Base-by-base conservation (phyloP, 2,797 vertebrate species). In the Micromesistius poutassou region DNA sequence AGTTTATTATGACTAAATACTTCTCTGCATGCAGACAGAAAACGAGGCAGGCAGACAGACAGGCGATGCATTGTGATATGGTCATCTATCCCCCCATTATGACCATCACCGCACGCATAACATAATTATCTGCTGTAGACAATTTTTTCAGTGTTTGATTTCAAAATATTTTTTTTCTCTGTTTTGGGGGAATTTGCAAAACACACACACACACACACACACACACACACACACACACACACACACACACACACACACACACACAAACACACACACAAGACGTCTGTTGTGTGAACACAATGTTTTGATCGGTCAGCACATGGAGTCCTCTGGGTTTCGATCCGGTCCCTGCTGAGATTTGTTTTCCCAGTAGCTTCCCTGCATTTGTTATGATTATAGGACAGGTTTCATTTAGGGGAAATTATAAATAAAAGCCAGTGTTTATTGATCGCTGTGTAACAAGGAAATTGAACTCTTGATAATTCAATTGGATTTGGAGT, bases 1-100 rank as follows among this genome's bases (percentile, higher is more conserved):
- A 78, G 77, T 86, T 85, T 82, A 87, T 84, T 83, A 76, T 80
- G 85, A 82, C 90, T 88, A 88, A 91, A 89, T 83, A 84, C 72
- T 73, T 82, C 81, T 76, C 88, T 83, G 85, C 87, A 86, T 85
- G 86, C 84, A 87, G 85, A 85, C 88, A 89, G 89, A 88, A 89
- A 90, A 90, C 88, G 87, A 90, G 85, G 77, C 82, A 72, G 80
- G 79, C 74, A 74, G 87, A 74, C 86, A 89, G 89, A 89, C 83
- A 85, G 82, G 76, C 85, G 82, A 81, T 82, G 90, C 89, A 91
- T 93, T 78, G 76, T 91, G 91, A 93, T 92, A 78, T 79, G 84
- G 88, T 89, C 86, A 90, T 91, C 92, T 85, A 88, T 82, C 79
- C 82, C 82, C 80, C 80, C 82, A 72, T 82, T 87, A 70, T 70